Evolutionary conservation across 2,113 vertebrate species (phyloP).

Genomic region (Plecturocebus donacophilus): DNA sequence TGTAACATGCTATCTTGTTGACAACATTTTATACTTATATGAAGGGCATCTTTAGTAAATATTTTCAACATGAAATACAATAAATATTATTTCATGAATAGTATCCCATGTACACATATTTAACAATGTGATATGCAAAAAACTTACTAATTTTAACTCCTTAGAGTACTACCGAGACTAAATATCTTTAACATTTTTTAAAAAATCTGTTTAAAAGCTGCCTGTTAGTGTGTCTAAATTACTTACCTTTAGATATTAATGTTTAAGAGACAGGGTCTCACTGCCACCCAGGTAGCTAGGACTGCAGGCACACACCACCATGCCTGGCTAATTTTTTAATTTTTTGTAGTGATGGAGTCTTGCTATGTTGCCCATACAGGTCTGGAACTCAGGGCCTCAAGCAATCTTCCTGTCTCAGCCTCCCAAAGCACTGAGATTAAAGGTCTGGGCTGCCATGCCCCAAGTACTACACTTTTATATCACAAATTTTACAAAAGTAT

Average conservation of each 20-base stretch:
- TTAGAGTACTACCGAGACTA: neutral
- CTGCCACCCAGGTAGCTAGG: too few species aligned
- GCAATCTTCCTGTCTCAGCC: too few species aligned
- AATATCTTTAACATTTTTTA: too few species aligned
- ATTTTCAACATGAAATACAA: neutral
- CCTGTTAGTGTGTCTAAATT: neutral
- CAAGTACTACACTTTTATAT: neutral
- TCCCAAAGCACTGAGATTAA: too few species aligned
- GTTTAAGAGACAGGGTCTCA: too few species aligned
- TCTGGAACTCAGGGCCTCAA: too few species aligned
- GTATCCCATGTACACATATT: neutral
- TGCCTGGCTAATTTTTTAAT: too few species aligned
- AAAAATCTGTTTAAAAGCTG: neutral
- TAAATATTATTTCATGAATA: neutral
- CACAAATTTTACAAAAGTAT: slow-evolving; percentile 38
- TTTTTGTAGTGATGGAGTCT: too few species aligned
- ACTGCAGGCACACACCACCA: too few species aligned
- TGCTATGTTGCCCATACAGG: too few species aligned
- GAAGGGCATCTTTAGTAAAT: neutral
- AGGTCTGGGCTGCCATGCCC: too few species aligned
- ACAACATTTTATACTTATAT: neutral
- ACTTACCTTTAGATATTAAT: neutral
- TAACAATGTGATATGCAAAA: neutral
- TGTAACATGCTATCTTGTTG: neutral
- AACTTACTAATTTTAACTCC: neutral